Conservation (phyloP, 2,888 invertebrate species). For the Phengaris arion region DNA sequence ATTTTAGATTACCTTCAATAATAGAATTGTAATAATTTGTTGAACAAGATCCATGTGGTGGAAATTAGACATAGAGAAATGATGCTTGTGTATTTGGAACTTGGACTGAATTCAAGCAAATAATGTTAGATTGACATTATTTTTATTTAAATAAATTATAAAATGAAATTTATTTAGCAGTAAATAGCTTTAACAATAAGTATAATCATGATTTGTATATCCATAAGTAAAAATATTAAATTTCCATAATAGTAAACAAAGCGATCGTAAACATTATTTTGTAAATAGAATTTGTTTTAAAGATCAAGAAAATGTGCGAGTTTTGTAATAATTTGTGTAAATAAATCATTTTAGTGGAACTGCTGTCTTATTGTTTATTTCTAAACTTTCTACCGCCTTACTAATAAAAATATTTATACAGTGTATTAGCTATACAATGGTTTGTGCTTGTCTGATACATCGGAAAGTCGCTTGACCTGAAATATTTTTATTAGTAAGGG, state of each 20-base stretch:
- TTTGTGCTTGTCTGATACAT: too few relatives aligned
- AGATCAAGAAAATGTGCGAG: neutral
- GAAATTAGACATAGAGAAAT: too few relatives aligned
- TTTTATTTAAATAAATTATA: neutral
- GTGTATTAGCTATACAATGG: too few relatives aligned
- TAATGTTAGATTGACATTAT: neutral
- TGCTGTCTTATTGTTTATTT: neutral
- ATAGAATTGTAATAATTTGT: too few relatives aligned
- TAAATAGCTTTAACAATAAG: neutral
- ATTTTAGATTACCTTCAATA: neutral
- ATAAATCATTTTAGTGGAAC: conserved; percentile 10
- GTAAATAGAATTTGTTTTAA: neutral
- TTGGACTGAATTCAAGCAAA: neutral
- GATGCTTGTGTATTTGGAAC: neutral
- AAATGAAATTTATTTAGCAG: neutral
- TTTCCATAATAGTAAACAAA: neutral
- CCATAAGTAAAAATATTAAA: neutral
- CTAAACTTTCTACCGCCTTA: neutral
- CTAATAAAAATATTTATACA: too few relatives aligned
- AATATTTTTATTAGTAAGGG: too few relatives aligned
- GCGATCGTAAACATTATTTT: neutral
- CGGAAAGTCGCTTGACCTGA: too few relatives aligned
- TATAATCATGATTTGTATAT: conserved; percentile 14
- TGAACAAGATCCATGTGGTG: too few relatives aligned
- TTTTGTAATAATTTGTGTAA: neutral